Base-by-base conservation (phyloP, 2,888 invertebrate species). In the Drosophila neutralis region DNA sequence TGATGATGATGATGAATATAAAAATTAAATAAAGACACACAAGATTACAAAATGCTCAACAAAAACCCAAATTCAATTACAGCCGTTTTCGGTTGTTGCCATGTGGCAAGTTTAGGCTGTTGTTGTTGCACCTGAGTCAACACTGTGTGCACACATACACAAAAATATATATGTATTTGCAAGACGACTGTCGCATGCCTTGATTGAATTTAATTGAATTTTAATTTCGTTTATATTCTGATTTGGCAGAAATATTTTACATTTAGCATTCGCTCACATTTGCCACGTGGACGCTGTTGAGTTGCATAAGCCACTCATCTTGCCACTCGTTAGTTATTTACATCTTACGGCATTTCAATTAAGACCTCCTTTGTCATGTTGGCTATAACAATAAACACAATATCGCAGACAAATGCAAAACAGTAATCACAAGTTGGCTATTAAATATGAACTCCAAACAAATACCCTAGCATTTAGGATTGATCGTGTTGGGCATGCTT, bases 151-250 rank as follows among this genome's bases (percentile, higher is more conserved):
- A n/a, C 8, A 38, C 54, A 59, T 35, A 27, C 48, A 27, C 15
- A 31, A 18, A 18, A 8, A 27, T 38, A 48, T 27, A 48, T n/a
- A 40, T 35, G 33, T 11, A 27, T 29, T 36, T 62, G 27, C 15
- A 11, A n/a, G 52, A 51, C 40, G 40, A 40, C 64, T 51, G 35
- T 36, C 21, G n/a, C 57, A 77, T 71, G 74, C 69, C 62, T 76
- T 69, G 74, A 82, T 83, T 80, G 73, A 77, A 73, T 84, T 82
- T 82, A 84, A 89, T 82, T 89, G 75, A 69, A 82, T 85, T 87
- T 79, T 56, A 66, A 77, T 72, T 67, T 76, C 45, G 61, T 66
- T 78, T 72, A 38, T 42, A 71, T 57, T 58, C 31, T 65, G 57
- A 72, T 72, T 77, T 67, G 7, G 56, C 27, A 29, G 18, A 74